These are phyloP conservation scores for Heterodera schachtii DNA, from an alignment of 1,140 invertebrate genomes.

Conservation along the genomic window DNA sequence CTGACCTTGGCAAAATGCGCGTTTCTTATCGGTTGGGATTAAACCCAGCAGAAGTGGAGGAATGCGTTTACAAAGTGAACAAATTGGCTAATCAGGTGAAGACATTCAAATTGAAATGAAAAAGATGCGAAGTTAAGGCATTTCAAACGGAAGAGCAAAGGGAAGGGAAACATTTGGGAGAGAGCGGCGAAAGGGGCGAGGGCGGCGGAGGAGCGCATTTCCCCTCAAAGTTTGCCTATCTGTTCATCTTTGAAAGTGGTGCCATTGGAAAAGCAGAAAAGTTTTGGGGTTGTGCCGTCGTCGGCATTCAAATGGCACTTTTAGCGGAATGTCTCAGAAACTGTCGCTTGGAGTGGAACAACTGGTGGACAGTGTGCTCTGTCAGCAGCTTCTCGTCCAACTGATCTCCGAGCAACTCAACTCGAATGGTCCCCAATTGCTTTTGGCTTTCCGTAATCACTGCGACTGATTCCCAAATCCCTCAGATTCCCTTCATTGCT, in stretches of 20 bases:
- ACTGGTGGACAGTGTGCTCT: slow-evolving; percentile 27
- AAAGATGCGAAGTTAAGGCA: neutral
- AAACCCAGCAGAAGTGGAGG: slow-evolving; percentile 19
- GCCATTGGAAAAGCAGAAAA: neutral
- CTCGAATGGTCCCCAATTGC: neutral
- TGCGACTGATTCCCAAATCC: no score
- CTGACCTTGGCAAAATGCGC: slow-evolving; percentile 18
- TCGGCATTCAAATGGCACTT: neutral
- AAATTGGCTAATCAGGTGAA: slow-evolving; percentile 17
- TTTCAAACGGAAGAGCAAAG: neutral
- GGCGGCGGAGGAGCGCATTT: slow-evolving; percentile 11
- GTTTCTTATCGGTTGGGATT: slow-evolving; percentile 25
- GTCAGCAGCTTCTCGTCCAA: slow-evolving; percentile 26
- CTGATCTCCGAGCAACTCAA: slow-evolving; percentile 15
- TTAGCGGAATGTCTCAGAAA: slow-evolving; percentile 4
- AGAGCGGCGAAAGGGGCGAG: neutral
- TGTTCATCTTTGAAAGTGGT: slow-evolving; percentile 23
- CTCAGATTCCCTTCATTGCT: neutral
- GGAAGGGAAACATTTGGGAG: neutral
- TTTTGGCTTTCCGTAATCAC: neutral
- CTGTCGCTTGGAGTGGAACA: slow-evolving; percentile 25
- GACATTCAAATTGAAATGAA: neutral
- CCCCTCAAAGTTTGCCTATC: slow-evolving; percentile 28
- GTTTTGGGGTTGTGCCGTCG: neutral
- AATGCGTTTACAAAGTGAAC: slow-evolving; percentile 23